Conservation (phyloP, 2,113 vertebrate species). For the Meriones unguiculatus region DNA sequence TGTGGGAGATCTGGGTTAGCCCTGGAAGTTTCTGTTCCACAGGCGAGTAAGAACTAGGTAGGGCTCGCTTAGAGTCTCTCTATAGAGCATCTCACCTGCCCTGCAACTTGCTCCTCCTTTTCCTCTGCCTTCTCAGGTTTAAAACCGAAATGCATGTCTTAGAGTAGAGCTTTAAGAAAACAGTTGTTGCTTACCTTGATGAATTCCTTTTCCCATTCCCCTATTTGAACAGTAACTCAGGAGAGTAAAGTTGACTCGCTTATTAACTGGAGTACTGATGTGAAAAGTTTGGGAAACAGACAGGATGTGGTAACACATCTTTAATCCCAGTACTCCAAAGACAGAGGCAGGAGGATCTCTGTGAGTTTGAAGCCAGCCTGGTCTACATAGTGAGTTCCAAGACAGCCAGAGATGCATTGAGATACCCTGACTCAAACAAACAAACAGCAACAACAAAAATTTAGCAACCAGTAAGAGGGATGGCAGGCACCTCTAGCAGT, state of each 20-base stretch:
- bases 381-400: background rate
- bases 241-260: background rate
- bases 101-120: background rate
- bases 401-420: background rate
- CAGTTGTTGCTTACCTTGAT: background rate
- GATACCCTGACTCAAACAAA: background rate
- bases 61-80: background rate
- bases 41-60: background rate
- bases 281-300: background rate
- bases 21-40: no score
- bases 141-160: background rate
- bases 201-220: background rate
- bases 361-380: background rate
- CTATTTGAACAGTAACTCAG: background rate
- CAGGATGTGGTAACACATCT: no score
- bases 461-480: background rate
- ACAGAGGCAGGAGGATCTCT: background rate
- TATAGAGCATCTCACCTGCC: background rate
- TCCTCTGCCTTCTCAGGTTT: background rate
- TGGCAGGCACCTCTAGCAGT: accelerated
- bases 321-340: background rate
- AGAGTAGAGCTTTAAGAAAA: constrained; percentile 14
- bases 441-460: background rate
- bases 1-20: background rate
- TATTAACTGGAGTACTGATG: background rate